Evolutionary conservation across 1,140 invertebrate species (phyloP), one percentile per base, ranked within the genome.

Genomic region (Papilio machaon): DNA sequence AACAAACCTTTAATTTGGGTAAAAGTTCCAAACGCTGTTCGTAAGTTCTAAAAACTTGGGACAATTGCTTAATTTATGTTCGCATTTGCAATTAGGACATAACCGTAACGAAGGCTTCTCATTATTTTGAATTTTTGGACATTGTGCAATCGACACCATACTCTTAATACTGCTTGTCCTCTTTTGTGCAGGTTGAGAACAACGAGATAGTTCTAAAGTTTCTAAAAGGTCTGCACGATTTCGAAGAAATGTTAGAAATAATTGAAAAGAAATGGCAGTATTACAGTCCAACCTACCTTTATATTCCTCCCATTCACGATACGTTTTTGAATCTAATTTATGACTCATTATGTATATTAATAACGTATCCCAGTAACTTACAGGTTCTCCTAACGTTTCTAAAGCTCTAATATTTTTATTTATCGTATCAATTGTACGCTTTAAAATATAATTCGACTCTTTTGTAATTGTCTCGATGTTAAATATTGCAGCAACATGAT

Each of bases 1-100:
- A 87, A 77, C 86, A 87, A 9, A 87, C 73, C 58, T 84, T 87
- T 49, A 73, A 85, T 38, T 46, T 49, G 9, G 86, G 83, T 11
- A 87, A 23, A 75, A 85, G 75, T 81, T 84, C 30, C 5, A 85
- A 60, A 23, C 86, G 58, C 11, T 64, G 60, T 75, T 81, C 73
- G 15, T 30, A 9, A 81, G 54, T 17, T 43, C 30, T 75, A 75
- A 60, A 49, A 81, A 81, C 60, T 81, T 60, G 15, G 80, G 80
- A 35, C 60, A 73, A 70, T 58, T 70, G 52, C 54, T 73, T 73
- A 78, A 77, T 23, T 77, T 81, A 7, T 81, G 80, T 49, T 77
- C 74, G 67, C 43, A 2, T 46, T 67, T 77, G 23, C 80, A 81
- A 5, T 81, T 77, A 43, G 80, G 80, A 78, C 80, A 81, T 46